Base-by-base conservation (phyloP, 1,140 invertebrate species). In the Drosophila busckii region DNA sequence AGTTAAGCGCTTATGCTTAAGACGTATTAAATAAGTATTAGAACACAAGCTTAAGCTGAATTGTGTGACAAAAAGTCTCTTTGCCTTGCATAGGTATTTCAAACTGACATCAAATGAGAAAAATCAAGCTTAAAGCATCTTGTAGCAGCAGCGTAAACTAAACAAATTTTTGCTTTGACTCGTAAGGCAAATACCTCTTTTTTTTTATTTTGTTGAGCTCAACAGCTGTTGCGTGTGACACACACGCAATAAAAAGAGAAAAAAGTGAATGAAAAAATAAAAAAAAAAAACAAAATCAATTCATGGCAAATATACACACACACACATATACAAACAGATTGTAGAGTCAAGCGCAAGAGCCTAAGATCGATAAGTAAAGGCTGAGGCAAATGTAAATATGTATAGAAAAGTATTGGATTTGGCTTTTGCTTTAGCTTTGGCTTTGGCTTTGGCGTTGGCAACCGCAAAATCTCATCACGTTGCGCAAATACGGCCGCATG, bases 401-500 rank as follows among this genome's bases (percentile, higher is more conserved):
- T 78, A 78, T 71, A 80, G 71, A 78, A 66, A 78, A 73, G 42
- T 48, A 46, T 22, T 35, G 16, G 29, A 35, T 44, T 37, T 28
- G 16, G 16, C 6, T 0, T 22, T 15, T 8, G 13, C 8, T 2
- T 1, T 2, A 4, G 17, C 2, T 4, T 23, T 12, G 15, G 32
- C 9, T 10, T 5, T 16, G 49, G 26, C n/a, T n/a, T n/a, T n/a
- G n/a, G n/a, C n/a, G 38, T 60, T 60, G 44, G 10, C 25, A 65
- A 61, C 73, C 68, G 67, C 73, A 80, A 82, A 80, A 80, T 80
- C 75, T 80, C 75, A 80, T 80, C 73, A 80, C 73, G 75, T 80
- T 80, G 73, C 46, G 73, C 75, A 80, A 80, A 80, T 82, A 80
- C 66, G 50, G 71, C 61, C 55, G 67, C 73, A 60, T 70, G 71